Conservation (phyloP, 2,113 vertebrate genomes). For the Lontra canadensis region DNA sequence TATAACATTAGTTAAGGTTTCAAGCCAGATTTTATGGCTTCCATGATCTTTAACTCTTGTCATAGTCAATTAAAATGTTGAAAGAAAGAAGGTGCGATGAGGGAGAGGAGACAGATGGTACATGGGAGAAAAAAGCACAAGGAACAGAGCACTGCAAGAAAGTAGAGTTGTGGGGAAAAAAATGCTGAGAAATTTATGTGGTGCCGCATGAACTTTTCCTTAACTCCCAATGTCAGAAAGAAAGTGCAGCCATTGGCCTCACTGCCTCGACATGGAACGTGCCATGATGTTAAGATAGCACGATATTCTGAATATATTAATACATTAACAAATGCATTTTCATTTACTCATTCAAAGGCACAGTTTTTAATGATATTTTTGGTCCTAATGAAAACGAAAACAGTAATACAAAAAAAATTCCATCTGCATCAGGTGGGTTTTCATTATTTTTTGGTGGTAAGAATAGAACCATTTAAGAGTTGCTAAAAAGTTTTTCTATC, state of each 20-base stretch:
- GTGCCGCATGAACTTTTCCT: background rate
- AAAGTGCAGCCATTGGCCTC: background rate
- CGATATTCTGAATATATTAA: background rate
- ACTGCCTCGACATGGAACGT: background rate
- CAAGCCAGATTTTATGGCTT: slow-evolving; percentile 58
- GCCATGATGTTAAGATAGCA: background rate
- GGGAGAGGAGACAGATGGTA: slow-evolving; percentile 41
- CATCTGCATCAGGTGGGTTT: background rate
- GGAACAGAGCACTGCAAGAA: background rate
- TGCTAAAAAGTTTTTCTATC: background rate
- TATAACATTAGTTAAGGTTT: slow-evolving; percentile 47
- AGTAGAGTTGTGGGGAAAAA: slow-evolving; percentile 2
- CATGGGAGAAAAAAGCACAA: slow-evolving; percentile 28
- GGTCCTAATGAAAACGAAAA: background rate
- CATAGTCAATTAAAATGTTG: slow-evolving; percentile 61
- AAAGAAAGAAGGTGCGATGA: slow-evolving; percentile 64
- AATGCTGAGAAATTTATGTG: background rate
- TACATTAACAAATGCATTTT: background rate
- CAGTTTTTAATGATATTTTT: background rate
- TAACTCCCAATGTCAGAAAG: background rate
- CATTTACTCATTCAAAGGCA: background rate
- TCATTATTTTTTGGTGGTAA: background rate
- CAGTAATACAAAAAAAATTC: background rate
- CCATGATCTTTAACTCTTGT: slow-evolving; percentile 66
- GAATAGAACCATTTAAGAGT: background rate